These are phyloP conservation scores for Dreissena polymorpha DNA, from an alignment of 1,140 invertebrate species.

Conservation along the genomic window DNA sequence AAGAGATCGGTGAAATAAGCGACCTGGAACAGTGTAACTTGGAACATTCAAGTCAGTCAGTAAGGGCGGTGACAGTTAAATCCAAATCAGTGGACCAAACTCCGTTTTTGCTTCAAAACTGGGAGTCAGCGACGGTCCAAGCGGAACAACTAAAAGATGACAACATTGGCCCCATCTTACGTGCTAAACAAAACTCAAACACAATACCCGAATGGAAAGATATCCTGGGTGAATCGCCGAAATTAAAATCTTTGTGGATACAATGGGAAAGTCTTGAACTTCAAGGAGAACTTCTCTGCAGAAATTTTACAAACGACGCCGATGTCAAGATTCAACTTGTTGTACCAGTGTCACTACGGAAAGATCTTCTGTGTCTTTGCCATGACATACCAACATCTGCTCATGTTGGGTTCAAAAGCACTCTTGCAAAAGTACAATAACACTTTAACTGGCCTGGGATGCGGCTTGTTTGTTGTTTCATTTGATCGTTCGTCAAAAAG, in stretches of 20 bases:
- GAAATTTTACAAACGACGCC: not conserved
- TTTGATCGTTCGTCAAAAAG: slow-evolving; percentile 2
- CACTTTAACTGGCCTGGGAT: not conserved
- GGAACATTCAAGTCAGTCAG: not conserved
- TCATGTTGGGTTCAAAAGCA: slow-evolving; percentile 16
- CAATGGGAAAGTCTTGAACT: slow-evolving; percentile 2
- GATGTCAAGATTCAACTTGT: not conserved
- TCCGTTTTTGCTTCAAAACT: not conserved
- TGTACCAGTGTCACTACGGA: not conserved
- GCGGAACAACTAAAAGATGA: not conserved
- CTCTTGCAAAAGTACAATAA: not conserved
- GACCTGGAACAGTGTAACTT: not conserved
- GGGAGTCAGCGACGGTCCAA: not conserved
- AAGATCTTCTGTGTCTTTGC: not conserved
- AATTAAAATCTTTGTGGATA: not conserved
- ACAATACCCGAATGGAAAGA: not conserved
- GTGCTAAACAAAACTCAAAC: not conserved
- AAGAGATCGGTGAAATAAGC: not conserved
- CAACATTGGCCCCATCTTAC: not conserved
- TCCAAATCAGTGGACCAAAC: not conserved
- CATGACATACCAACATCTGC: slow-evolving; percentile 18
- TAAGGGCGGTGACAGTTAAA: not conserved
- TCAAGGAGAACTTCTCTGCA: not conserved
- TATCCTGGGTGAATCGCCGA: not conserved
- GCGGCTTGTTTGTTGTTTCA: too few relatives aligned